phyloP scores from a whole-genome alignment of 1,140 invertebrate genomes.

The Drosophila virilis region DNA sequence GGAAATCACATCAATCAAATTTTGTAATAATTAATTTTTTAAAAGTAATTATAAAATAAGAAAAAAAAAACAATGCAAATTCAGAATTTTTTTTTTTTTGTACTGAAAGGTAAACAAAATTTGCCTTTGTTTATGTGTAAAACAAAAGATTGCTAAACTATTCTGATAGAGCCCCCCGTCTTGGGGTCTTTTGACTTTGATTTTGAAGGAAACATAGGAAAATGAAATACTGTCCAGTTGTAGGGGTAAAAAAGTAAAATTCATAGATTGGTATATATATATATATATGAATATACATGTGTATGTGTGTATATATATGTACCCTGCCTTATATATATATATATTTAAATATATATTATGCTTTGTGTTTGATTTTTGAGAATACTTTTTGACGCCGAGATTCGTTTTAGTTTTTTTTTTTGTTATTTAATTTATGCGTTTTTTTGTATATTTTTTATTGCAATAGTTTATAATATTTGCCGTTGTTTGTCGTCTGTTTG shows the following conservation, averaged over 20 bases:
- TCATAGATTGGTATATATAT: constrained; percentile 36
- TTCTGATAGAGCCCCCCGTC: constrained; percentile 19
- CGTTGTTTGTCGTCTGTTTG: constrained; percentile 20
- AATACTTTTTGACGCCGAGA: constrained; percentile 40
- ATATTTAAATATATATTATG: constrained; percentile 2
- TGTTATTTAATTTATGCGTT: constrained; percentile 42
- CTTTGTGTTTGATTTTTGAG: constrained; percentile 29
- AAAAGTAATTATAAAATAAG: constrained; percentile 37
- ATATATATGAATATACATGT: constrained; percentile 27
- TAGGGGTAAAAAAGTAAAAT: constrained; percentile 20
- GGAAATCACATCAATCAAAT: constrained; percentile 54
- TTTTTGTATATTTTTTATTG: constrained; percentile 43
- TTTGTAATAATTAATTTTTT: constrained; percentile 25
- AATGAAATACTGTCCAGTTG: constrained; percentile 66
- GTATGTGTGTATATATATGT: constrained; percentile 27
- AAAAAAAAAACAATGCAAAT: constrained; percentile 49
- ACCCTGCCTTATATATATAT: constrained; percentile 49
- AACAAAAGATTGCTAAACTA: constrained; percentile 40
- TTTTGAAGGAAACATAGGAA: constrained; percentile 32
- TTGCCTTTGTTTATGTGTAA: constrained; percentile 30
- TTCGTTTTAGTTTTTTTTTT: constrained; percentile 21
- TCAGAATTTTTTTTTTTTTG: constrained; percentile 60
- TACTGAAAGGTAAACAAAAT: constrained; percentile 69
- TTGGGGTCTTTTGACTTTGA: constrained; percentile 3
- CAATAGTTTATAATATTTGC: constrained; percentile 34